Base-by-base conservation (phyloP, 2,888 invertebrate genomes). In the Nomada fucata region DNA sequence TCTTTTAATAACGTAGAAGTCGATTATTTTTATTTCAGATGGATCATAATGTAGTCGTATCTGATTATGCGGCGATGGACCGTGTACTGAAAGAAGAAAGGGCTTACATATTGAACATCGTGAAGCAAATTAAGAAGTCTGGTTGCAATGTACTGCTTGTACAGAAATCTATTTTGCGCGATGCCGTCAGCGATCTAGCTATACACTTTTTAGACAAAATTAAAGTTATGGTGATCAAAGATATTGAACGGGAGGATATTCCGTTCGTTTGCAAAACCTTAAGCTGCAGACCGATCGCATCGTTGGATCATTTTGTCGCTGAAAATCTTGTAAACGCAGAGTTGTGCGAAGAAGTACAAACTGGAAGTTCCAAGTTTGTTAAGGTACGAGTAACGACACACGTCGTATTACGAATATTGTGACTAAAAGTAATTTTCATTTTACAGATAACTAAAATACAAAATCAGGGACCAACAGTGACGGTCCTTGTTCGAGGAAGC, bases 31-130 rank as follows among this genome's bases (percentile, higher is more conserved):
- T 72, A 53, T 92, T 93, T 23, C 90, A 97, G 96, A 98, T 99
- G 98, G 98, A 98, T 91, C 98, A 98, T 94, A 98, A 97, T 93
- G 97, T 98, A 3, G 96, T 99, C 89, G 98, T 99, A 29, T 98
- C 99, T 0, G 99, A 99, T 94, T 99, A 99, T 94, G 96, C 99
- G n/a, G 99, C 99, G 69, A 99, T 99, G 99, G 99, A 99, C 94
- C 96, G 99, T 78, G 98, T 99, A 0, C 94, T 99, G 79, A 97
- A 98, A 92, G 99, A 99, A 94, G 99, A 99, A 94, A 96, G 99
- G 71, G 96, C 98, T 72, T 99, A 99, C 94, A 99, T 99, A 90
- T 95, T 99, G 76, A 99, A 99, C 92, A 98, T 99, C 91, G 98
- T 99, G 7, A 99, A 99, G 94, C 98, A 99, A 94, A 98, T 99